Conservation (phyloP, 2,113 vertebrate species). For the Paradoxurus hermaphroditus region DNA sequence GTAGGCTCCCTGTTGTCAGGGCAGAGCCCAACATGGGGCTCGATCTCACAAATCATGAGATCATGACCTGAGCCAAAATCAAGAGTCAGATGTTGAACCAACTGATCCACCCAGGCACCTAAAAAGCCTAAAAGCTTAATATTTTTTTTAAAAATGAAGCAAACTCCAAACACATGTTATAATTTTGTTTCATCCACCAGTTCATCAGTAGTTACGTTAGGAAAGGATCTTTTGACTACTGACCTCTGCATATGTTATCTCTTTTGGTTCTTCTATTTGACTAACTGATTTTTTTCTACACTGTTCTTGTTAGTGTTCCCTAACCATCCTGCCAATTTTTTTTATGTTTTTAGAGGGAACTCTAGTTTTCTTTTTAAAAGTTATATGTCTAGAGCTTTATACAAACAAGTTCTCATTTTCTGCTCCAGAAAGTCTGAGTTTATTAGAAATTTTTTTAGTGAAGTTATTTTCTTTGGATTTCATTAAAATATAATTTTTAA, state of each 20-base stretch:
- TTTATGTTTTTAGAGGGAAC: not conserved
- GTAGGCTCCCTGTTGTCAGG: too few species aligned
- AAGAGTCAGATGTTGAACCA: too few species aligned
- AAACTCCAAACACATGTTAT: fast-evolving
- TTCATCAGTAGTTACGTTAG: not conserved
- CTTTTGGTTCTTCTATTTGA: not conserved
- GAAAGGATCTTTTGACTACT: not conserved
- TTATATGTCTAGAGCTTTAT: not conserved
- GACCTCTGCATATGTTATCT: not conserved
- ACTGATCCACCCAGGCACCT: too few species aligned
- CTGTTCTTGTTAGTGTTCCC: not conserved
- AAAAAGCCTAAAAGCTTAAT: too few species aligned
- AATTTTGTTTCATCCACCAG: not conserved
- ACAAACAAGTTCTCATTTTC: not conserved
- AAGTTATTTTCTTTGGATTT: not conserved
- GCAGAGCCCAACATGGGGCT: too few species aligned
- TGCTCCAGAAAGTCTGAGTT: not conserved
- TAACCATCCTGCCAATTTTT: not conserved
- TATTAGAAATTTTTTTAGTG: not conserved
- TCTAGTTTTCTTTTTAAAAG: not conserved
- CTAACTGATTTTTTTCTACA: not conserved
- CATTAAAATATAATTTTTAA: not conserved
- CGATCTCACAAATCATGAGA: too few species aligned
- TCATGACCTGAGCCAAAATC: too few species aligned
- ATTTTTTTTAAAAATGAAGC: not conserved